Evolutionary conservation across 2,888 invertebrate species (phyloP).

Genomic region (Pandemis heparana): DNA sequence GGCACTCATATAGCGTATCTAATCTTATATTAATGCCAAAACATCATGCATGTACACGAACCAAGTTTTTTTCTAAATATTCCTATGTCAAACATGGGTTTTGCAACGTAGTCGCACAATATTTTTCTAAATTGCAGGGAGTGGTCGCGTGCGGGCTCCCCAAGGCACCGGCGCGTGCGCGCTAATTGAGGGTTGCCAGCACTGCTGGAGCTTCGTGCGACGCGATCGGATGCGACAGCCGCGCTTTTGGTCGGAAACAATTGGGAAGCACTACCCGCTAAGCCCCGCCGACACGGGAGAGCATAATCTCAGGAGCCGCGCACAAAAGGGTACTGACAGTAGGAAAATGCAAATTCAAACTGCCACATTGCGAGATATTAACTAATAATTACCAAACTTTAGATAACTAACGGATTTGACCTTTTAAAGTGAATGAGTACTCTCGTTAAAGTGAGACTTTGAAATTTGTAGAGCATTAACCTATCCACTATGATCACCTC

Average conservation of each 20-base stretch:
- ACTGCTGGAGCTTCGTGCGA: conserved; percentile 72
- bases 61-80: conserved; percentile 8
- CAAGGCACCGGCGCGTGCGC: conserved; percentile 75
- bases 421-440: no score
- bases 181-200: conserved; percentile 73
- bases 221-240: conserved; percentile 76
- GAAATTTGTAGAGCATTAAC: no score
- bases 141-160: conserved; percentile 76
- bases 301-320: conserved; percentile 19
- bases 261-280: conserved; percentile 55
- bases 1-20: neutral
- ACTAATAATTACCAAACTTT: no score
- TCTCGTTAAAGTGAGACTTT: no score
- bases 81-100: conserved; percentile 34
- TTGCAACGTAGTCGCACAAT: conserved; percentile 52
- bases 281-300: conserved; percentile 18
- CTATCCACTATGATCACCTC: no score
- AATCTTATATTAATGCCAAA: neutral
- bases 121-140: conserved; percentile 73
- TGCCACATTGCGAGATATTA: neutral
- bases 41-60: conserved; percentile 17
- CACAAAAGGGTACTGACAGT: neutral
- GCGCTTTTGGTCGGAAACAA: conserved; percentile 66
- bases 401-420: no score
- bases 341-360: neutral